These are phyloP conservation scores for Odontophorus gujanensis DNA, from an alignment of 2,113 vertebrate species.

Conservation along the genomic window DNA sequence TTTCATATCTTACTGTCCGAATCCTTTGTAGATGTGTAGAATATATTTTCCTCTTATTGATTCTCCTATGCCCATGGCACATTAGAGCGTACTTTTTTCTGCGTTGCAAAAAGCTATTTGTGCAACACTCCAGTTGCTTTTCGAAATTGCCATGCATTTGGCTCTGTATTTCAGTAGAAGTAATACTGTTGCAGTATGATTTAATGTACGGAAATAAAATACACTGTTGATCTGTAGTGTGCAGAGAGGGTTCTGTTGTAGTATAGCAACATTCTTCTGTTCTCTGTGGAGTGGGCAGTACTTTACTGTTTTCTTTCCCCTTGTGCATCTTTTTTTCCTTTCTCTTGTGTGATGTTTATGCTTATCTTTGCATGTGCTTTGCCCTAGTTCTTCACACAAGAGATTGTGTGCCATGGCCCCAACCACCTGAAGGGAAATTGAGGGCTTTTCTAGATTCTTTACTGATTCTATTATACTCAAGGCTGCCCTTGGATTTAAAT, in stretches of 20 bases:
- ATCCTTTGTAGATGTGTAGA: slow-evolving; percentile 43
- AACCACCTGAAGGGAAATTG: background rate
- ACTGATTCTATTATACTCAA: background rate
- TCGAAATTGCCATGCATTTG: slow-evolving; percentile 27
- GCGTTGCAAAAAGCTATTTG: slow-evolving; percentile 43
- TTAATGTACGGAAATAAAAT: background rate
- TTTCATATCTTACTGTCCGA: slow-evolving; percentile 48
- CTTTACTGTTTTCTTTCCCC: background rate
- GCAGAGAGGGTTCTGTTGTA: background rate
- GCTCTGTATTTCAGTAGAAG: background rate
- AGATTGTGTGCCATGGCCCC: background rate
- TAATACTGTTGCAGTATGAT: background rate
- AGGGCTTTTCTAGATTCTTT: background rate
- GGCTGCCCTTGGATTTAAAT: background rate
- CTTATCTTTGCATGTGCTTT: background rate
- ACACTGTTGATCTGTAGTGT: background rate
- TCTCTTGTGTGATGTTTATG: background rate
- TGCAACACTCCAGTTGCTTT: slow-evolving; percentile 25
- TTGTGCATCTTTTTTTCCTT: background rate
- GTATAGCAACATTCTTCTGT: background rate
- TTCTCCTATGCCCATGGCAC: slow-evolving; percentile 43
- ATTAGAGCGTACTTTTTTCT: slow-evolving; percentile 37
- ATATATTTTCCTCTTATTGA: slow-evolving; percentile 28
- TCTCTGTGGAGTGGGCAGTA: background rate
- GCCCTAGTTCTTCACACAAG: background rate